phyloP scores from a whole-genome alignment of 2,888 invertebrate species.

The Pammene aurita region DNA sequence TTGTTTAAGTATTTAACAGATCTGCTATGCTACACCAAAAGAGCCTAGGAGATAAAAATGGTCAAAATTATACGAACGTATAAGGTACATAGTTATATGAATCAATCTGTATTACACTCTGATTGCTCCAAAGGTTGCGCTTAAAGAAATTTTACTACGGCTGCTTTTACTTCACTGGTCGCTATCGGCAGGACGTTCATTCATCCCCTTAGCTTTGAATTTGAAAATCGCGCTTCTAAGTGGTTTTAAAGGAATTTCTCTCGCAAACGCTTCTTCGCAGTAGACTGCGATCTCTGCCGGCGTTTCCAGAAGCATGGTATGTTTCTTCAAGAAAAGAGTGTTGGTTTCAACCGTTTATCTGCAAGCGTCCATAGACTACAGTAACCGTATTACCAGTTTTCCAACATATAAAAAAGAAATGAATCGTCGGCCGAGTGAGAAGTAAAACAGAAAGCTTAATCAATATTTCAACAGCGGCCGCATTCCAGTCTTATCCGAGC shows the following conservation, averaged over 20 bases:
- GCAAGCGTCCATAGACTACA: not conserved
- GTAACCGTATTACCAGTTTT: not conserved
- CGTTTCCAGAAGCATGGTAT: too few relatives aligned
- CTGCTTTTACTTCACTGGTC: not conserved
- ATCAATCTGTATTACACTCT: too few relatives aligned
- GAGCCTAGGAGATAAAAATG: not conserved
- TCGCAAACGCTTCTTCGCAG: not conserved
- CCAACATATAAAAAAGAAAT: constrained; percentile 22
- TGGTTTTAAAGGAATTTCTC: not conserved
- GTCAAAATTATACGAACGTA: not conserved
- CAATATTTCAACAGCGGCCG: constrained; percentile 69
- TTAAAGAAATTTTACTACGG: not conserved
- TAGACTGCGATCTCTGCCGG: not conserved
- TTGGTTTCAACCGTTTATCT: not conserved
- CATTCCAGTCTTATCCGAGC: constrained; percentile 67
- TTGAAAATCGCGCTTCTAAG: not conserved
- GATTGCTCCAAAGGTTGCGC: too few relatives aligned
- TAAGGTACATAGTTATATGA: too few relatives aligned
- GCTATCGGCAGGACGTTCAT: not conserved
- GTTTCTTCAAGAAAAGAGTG: not conserved
- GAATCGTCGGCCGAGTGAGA: constrained; percentile 41
- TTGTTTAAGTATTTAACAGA: constrained; percentile 23
- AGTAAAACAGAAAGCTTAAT: constrained; percentile 64
- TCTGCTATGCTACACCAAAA: not conserved
- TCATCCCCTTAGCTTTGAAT: not conserved